Base-by-base conservation (phyloP, 92 coral and sea anemone genomes). In the Parazoanthus swiftii region DNA sequence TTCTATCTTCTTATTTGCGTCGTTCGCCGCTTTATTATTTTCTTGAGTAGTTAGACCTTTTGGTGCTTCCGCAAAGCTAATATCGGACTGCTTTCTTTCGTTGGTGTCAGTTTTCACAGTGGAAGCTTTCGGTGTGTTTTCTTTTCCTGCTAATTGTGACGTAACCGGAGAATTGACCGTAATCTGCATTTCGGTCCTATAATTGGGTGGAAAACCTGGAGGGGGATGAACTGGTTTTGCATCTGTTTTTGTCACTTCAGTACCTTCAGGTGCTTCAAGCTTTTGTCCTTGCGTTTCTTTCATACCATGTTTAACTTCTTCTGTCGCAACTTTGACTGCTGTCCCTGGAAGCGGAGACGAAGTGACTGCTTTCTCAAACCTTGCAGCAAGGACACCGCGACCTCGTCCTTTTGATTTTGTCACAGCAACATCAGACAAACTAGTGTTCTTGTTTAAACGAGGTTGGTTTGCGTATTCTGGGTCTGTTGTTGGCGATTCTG, bases 371-470 rank as follows among this genome's bases (percentile, higher is more conserved):
- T 33, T 5, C 59, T 18, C 8, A 38, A 83, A 84, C 1, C 29
- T 43, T 70, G 67, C 87, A 71, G 87, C 87, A 71, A 84, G 1
- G 43, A 18, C 0, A 0, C 87, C 87, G 35, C 79, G 86, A 83
- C 86, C 86, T 44, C 86, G 86, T 16, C 86, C 86, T n/a, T 13
- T 66, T 23, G 77, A 25, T 10, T 42, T 82, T 4, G 42, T 8
- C 26, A 23, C 1, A 11, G 20, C 21, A 8, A 1, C 21, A 10
- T 75, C 50, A 81, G 11, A 25, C 3, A 29, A 11, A 33, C 15
- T 35, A 3, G 6, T 8, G 20, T 8, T n/a, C 75, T 20, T 35
- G 50, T 38, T 37, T n/a, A 23, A 2, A 39, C 10, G 48, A 3
- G 77, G 38, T n/a, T 66, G 59, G 54, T 43, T 82, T 67, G 54